Evolutionary conservation across 2,888 invertebrate species (phyloP), one percentile per base, ranked within the genome.

Genomic region (Orchesella flavescens): DNA sequence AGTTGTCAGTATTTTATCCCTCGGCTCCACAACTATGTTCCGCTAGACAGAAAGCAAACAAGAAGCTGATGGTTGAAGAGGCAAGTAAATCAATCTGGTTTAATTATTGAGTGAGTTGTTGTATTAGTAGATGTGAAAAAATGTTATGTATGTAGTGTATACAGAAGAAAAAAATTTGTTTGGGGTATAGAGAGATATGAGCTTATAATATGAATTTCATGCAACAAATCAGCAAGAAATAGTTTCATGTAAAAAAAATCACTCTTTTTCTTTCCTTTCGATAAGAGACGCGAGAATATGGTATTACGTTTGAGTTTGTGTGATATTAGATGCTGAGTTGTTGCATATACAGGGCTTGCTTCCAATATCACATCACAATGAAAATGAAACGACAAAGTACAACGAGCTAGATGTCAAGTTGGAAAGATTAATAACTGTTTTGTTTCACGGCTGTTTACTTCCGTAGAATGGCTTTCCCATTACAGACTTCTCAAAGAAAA

Each of bases 341-440:
- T 10, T 49, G n/a, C n/a, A 49, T 49, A 49, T 49, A 49, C 10
- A 12, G 34, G 73, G 34, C 34, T 7, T 34, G 68, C 71, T 55
- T 71, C 53, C 74, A 57, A 83, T 34, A 34, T 83, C 77, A 83
- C 77, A 83, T n/a, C n/a, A n/a, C n/a, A n/a, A n/a, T n/a, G n/a
- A n/a, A n/a, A n/a, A 83, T 83, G 82, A 83, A 34, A 83, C 83
- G 78, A 78, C 83, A 83, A 63, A 71, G 66, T 83, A 78, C 83
- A 83, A 83, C 83, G 77, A 83, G 83, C 83, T 77, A 77, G 77
- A 83, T 83, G 85, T 85, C 85, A 85, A 85, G 80, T 81, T 80
- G 80, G 74, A 78, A 83, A 87, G 87, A 87, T 87, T 87, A 87
- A 87, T 87, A 86, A 85, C 85, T 87, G 87, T 86, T 86, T 86